phyloP scores from a whole-genome alignment of 1,140 invertebrate species.

The Drosophila suzukii region DNA sequence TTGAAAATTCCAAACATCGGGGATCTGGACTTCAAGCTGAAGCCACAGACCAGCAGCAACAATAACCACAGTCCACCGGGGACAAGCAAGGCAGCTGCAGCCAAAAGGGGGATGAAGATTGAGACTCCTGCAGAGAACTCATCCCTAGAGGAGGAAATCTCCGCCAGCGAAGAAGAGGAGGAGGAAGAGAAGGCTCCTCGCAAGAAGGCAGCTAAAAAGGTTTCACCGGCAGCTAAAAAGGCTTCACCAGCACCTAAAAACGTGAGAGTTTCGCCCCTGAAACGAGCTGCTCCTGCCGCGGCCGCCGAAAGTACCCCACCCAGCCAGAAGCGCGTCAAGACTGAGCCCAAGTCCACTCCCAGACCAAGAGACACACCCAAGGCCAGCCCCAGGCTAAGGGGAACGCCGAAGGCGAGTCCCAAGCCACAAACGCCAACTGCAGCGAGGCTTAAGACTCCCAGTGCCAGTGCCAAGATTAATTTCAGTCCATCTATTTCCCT shows the following conservation, averaged over 20 bases:
- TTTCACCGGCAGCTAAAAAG: slow-evolving; percentile 5
- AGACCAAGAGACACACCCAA: slow-evolving; percentile 2
- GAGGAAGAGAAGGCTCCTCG: slow-evolving; percentile 21
- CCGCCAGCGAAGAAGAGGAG: slow-evolving; percentile 85
- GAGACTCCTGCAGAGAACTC: slow-evolving; percentile 21
- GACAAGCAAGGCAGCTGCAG: slow-evolving; percentile 33
- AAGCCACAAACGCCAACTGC: slow-evolving; percentile 5
- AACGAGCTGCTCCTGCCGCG: slow-evolving; percentile 15
- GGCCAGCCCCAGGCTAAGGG: slow-evolving; percentile 1
- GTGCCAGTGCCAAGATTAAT: slow-evolving; percentile 60
- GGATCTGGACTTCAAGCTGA: slow-evolving; percentile 76
- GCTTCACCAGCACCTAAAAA: slow-evolving; percentile 4
- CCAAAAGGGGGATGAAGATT: slow-evolving; percentile 32
- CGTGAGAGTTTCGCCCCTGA: slow-evolving; percentile 42
- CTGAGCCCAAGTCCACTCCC: slow-evolving; percentile 27
- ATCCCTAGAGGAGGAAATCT: slow-evolving; percentile 84
- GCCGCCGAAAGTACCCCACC: slow-evolving; percentile 16
- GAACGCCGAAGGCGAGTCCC: slow-evolving; percentile 6
- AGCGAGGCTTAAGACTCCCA: slow-evolving; percentile 3
- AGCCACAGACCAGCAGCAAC: slow-evolving; percentile 43
- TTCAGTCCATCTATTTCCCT: slow-evolving; percentile 70
- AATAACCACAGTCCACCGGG: slow-evolving; percentile 53
- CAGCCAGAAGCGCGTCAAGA: slow-evolving; percentile 43
- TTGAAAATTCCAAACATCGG: slow-evolving; percentile 73
- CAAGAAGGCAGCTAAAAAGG: slow-evolving; percentile 24